These are phyloP conservation scores for Pandemis cinnamomeana DNA, from an alignment of 2,888 invertebrate species.

Conservation along the genomic window DNA sequence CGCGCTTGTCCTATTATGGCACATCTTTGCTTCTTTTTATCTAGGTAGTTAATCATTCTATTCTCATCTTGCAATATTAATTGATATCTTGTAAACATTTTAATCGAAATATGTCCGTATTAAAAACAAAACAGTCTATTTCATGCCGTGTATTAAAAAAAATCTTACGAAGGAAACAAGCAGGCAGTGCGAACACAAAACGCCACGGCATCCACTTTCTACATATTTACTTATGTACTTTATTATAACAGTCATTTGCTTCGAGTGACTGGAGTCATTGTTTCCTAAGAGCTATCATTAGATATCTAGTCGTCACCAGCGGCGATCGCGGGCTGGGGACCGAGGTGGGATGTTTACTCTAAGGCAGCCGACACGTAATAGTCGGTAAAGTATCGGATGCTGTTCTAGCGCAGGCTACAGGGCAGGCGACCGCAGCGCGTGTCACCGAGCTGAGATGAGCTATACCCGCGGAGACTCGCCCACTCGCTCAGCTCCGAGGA, in stretches of 20 bases:
- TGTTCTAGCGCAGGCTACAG: too few species aligned
- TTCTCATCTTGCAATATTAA: background rate
- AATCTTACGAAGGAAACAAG: conserved; percentile 67
- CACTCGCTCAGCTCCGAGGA: too few species aligned
- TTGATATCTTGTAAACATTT: too few species aligned
- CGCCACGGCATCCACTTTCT: conserved; percentile 82
- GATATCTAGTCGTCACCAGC: conserved; percentile 63
- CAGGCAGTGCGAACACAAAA: conserved; percentile 72
- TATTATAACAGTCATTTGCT: conserved; percentile 68
- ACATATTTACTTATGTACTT: conserved; percentile 61
- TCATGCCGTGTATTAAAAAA: background rate
- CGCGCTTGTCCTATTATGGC: conserved; percentile 25
- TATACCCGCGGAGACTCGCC: too few species aligned
- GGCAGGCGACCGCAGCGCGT: too few species aligned
- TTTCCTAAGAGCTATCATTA: conserved; percentile 63
- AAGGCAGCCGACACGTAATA: conserved; percentile 26
- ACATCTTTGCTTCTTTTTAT: conserved; percentile 3
- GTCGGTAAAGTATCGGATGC: background rate
- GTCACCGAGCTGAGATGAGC: too few species aligned
- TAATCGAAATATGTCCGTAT: too few species aligned
- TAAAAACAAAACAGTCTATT: too few species aligned
- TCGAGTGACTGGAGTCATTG: conserved; percentile 64
- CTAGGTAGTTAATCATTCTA: background rate
- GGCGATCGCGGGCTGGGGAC: conserved; percentile 54
- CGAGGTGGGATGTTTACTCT: conserved; percentile 71